These are phyloP conservation scores for Polydrusus pterygomalis DNA, from an alignment of 2,888 invertebrate species.

Conservation along the genomic window DNA sequence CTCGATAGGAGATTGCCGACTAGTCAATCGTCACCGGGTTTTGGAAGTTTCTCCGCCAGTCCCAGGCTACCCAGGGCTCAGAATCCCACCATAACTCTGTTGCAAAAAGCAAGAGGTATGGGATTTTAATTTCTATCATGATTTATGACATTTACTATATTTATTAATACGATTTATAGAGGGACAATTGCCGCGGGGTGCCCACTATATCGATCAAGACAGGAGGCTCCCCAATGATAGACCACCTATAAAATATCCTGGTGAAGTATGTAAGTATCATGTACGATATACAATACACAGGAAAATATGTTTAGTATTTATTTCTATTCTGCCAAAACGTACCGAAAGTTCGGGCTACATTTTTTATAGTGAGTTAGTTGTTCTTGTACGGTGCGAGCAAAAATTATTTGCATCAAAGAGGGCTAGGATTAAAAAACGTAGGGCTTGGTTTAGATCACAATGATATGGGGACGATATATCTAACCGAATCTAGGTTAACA, in stretches of 20 bases:
- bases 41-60: constrained; percentile 69
- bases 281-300: too few species aligned
- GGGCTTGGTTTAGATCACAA: too few species aligned
- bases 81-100: constrained; percentile 89
- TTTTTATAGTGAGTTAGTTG: too few species aligned
- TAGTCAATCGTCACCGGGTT: constrained; percentile 80
- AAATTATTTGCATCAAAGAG: too few species aligned
- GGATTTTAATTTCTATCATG: too few species aligned
- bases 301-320: too few species aligned
- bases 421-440: too few species aligned
- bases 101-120: constrained; percentile 91
- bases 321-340: too few species aligned
- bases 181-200: constrained; percentile 87
- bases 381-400: too few species aligned
- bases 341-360: too few species aligned
- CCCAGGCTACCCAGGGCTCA: constrained; percentile 83
- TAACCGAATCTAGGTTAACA: too few species aligned
- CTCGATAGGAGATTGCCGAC: constrained; percentile 71
- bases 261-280: constrained; percentile 66
- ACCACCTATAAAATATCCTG: constrained; percentile 78
- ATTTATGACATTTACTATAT: neutral
- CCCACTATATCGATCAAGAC: constrained; percentile 79
- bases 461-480: too few species aligned
- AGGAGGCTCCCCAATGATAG: constrained; percentile 71
- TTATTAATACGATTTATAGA: constrained; percentile 75